Evolutionary conservation across 2,797 vertebrate species (phyloP).

Genomic region (Amblyopsis hoosieri): DNA sequence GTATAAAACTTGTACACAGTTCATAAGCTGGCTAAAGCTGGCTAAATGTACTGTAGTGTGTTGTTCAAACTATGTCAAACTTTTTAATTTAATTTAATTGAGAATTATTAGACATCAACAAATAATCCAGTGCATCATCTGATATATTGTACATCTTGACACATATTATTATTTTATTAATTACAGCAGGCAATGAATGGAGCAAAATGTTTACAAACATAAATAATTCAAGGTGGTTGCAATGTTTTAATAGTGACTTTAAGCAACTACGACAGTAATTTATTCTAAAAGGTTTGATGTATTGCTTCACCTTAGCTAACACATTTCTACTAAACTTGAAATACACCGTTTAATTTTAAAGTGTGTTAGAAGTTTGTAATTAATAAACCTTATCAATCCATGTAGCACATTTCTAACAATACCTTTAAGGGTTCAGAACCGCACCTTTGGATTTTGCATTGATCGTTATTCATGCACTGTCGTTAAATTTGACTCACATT

Average conservation of each 20-base stretch:
- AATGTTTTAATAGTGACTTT: background rate
- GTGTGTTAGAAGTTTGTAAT: conserved; percentile 4
- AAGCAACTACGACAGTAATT: background rate
- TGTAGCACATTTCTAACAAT: conserved; percentile 11
- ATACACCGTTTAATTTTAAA: conserved; percentile 1
- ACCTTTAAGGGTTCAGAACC: conserved; percentile 34
- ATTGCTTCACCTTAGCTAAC: background rate
- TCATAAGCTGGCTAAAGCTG: background rate
- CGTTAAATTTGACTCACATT: conserved; percentile 36
- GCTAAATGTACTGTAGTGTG: conserved; percentile 1
- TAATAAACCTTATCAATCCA: conserved; percentile 5
- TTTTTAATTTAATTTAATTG: no score
- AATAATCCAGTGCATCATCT: background rate
- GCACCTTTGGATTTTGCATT: conserved; percentile 17
- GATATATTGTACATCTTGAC: background rate
- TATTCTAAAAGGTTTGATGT: background rate
- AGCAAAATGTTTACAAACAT: background rate
- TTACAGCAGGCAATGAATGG: background rate
- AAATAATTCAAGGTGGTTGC: background rate
- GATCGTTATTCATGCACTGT: conserved; percentile 5
- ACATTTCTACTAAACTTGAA: background rate
- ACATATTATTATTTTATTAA: background rate
- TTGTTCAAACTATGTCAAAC: background rate
- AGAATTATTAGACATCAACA: conserved; percentile 1
- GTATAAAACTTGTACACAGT: background rate